Evolutionary conservation across 2,797 vertebrate species (phyloP).

Genomic region (Molossus alvarezi): DNA sequence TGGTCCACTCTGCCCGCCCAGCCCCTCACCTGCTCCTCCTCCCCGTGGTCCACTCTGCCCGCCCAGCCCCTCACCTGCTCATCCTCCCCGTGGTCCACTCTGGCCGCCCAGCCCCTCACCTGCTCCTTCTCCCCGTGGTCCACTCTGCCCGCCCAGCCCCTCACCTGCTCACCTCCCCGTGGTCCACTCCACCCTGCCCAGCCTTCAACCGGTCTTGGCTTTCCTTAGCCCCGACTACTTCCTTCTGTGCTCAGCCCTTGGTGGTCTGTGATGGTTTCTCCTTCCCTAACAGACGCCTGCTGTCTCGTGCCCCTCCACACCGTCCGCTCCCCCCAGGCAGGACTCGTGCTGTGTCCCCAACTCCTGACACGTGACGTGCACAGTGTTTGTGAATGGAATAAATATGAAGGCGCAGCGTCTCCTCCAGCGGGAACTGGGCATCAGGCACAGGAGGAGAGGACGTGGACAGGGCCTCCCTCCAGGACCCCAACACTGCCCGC

Average conservation of each 20-base stretch:
- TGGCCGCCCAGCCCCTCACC: background rate
- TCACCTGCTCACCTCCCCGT: rapidly evolving
- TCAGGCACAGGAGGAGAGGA: background rate
- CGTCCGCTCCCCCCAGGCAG: rapidly evolving
- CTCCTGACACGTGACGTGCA: rapidly evolving
- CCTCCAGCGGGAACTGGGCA: too few relatives aligned
- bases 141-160: background rate
- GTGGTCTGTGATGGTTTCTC: rapidly evolving
- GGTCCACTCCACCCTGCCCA: background rate
- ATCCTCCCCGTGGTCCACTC: rapidly evolving
- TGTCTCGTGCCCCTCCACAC: background rate
- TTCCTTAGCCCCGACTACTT: rapidly evolving
- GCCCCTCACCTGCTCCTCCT: too few relatives aligned
- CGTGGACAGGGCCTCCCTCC: too few relatives aligned
- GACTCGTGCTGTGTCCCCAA: background rate
- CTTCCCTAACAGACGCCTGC: rapidly evolving
- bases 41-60: too few relatives aligned
- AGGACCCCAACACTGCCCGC: background rate
- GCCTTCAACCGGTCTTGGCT: background rate
- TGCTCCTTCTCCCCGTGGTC: too few relatives aligned
- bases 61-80: background rate
- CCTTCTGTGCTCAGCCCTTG: rapidly evolving
- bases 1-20: too few relatives aligned
- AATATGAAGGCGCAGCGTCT: background rate
- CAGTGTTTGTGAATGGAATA: rapidly evolving